A percentile compares a stretch with the other conserved stretches of the same genome.
Evolutionary conservation across 2,113 vertebrate species (phyloP).

Genomic region (Mesoclemmys tuberculata): DNA sequence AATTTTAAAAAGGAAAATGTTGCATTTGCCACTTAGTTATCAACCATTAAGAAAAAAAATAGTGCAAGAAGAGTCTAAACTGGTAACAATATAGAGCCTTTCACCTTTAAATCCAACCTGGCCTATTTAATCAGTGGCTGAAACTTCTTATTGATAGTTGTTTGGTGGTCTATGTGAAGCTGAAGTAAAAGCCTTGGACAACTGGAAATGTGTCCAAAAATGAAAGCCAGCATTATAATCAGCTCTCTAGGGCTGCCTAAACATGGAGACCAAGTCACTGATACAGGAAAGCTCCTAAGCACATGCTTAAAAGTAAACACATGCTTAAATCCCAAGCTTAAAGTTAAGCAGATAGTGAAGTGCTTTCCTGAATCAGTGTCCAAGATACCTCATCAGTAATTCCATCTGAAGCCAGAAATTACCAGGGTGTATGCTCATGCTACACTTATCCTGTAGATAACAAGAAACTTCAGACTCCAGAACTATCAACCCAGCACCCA

Average conservation of each 20-base stretch:
- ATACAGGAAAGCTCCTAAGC: background rate
- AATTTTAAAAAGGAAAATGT: background rate
- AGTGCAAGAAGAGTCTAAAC: background rate
- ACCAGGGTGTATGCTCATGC: background rate
- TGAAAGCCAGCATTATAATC: background rate
- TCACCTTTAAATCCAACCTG: background rate
- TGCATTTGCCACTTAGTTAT: background rate
- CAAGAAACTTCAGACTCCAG: background rate
- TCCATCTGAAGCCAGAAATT: background rate
- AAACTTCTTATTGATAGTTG: background rate
- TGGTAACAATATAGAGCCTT: conserved; percentile 10
- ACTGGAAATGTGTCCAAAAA: background rate
- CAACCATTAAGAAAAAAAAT: background rate
- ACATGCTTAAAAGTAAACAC: background rate
- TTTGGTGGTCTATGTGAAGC: background rate
- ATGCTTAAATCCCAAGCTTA: background rate
- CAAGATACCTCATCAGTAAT: background rate
- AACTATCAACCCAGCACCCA: background rate
- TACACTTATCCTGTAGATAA: background rate
- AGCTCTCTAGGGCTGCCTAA: background rate
- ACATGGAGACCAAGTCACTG: background rate
- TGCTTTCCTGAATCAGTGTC: background rate
- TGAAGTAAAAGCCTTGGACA: background rate
- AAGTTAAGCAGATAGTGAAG: background rate
- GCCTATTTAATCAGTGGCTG: background rate